These are phyloP conservation scores for Genyomyrus donnyi DNA, from an alignment of 2,113 vertebrate genomes.

Conservation along the genomic window DNA sequence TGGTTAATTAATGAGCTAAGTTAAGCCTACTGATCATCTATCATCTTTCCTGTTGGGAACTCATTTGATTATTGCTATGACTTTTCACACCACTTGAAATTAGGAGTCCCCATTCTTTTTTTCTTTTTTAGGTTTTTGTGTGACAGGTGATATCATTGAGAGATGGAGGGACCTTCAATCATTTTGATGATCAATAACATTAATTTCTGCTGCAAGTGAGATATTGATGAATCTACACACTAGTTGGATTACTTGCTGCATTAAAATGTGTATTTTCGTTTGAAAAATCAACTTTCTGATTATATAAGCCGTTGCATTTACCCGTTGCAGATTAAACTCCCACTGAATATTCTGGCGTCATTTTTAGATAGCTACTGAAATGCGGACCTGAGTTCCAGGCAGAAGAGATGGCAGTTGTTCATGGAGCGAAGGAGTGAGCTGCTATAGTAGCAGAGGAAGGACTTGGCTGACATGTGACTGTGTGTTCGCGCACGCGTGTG, in stretches of 20 bases:
- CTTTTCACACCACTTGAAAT: not conserved
- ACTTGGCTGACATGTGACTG: slow-evolving; percentile 10
- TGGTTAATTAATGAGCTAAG: not conserved
- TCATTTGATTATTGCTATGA: not conserved
- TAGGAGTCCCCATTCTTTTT: too few species aligned
- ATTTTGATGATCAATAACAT: not conserved
- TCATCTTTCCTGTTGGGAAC: not conserved
- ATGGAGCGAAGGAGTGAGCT: not conserved
- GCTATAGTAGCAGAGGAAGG: slow-evolving; percentile 9
- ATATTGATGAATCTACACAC: not conserved
- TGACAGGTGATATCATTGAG: not conserved
- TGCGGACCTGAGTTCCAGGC: slow-evolving; percentile 4
- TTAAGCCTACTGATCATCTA: not conserved
- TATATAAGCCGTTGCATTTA: slow-evolving; percentile 7
- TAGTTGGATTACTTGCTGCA: not conserved
- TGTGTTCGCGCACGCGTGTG: slow-evolving; percentile 8
- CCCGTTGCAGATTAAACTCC: not conserved
- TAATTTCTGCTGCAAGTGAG: not conserved
- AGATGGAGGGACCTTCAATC: not conserved
- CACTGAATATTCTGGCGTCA: slow-evolving; percentile 1
- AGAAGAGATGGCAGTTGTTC: slow-evolving; percentile 4
- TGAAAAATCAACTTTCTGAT: not conserved
- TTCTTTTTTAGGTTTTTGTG: not conserved
- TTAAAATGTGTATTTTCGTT: not conserved
- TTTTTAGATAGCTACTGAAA: not conserved